Conservation (phyloP, 2,888 invertebrate genomes). For the Pristionchus arcanus region DNA sequence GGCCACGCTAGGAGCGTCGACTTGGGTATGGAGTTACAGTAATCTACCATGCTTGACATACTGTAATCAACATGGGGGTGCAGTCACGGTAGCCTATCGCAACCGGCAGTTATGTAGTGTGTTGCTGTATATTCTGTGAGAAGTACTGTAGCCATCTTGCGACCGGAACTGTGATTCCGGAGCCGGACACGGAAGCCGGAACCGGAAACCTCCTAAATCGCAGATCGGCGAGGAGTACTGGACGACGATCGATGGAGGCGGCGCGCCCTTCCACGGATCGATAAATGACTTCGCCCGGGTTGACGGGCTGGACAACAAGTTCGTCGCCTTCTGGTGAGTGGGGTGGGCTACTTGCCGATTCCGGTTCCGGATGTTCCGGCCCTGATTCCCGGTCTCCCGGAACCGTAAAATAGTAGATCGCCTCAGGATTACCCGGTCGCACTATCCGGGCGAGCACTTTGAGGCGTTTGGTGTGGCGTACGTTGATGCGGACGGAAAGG, state of each 20-base stretch:
- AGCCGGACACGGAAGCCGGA: background rate
- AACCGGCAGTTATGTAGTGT: too few relatives aligned
- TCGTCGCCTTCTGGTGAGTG: slow-evolving; percentile 40
- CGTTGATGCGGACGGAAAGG: background rate
- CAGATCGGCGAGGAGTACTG: slow-evolving; percentile 54
- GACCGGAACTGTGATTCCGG: too few relatives aligned
- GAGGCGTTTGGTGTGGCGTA: slow-evolving; percentile 50
- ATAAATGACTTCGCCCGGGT: slow-evolving; percentile 14
- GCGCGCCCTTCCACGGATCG: slow-evolving; percentile 9
- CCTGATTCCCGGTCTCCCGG: background rate
- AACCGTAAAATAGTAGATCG: background rate
- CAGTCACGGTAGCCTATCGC: background rate
- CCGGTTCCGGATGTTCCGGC: background rate
- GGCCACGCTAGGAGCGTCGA: background rate
- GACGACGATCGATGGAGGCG: slow-evolving; percentile 5
- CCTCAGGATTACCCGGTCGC: slow-evolving; percentile 39
- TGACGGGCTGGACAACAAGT: slow-evolving; percentile 24
- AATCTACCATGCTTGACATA: background rate
- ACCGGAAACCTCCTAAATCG: background rate
- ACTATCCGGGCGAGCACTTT: slow-evolving; percentile 53
- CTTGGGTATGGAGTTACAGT: background rate
- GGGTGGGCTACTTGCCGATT: background rate
- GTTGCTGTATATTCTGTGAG: background rate
- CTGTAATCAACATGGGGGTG: too few relatives aligned
- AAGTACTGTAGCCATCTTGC: background rate